Base-by-base conservation (phyloP, 1,140 invertebrate species). In the Scaptomyza montana region DNA sequence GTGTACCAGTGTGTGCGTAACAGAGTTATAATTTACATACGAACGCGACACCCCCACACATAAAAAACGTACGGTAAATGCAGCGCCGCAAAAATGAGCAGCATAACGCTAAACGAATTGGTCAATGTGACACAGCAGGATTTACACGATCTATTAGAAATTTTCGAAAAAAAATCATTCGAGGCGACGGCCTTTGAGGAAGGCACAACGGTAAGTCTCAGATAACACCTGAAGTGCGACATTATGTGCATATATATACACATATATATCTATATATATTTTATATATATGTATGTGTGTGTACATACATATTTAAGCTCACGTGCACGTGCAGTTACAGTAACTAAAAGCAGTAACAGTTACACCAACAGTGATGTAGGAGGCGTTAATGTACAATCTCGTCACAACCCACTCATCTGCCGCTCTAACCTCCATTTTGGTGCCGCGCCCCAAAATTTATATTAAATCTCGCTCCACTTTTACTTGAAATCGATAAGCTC, bases 101-200 rank as follows among this genome's bases (percentile, higher is more conserved):
- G 75, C 73, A 77, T 59, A 78, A 86, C 66, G 56, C 57, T 77
- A 80, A 85, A 85, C 80, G 78, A 85, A 64, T 67, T 85, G 74
- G 68, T 80, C 50, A 80, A 82, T 76, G 86, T 90, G 68, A 90
- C 86, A 61, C 89, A 90, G 75, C 72, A 89, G 89, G 82, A 90
- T 76, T 84, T 90, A 66, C 89, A 90, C 87, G 78, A 90, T 72
- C 78, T 90, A 77, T 81, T 90, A 76, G 89, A 90, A 79, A 77
- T 70, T 79, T 90, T 90, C 89, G 89, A 90, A 90, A 90, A 81
- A 90, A 90, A 90, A 72, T 77, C 89, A 56, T 90, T 90, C 84
- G 89, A 90, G 70, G 89, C 89, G 53, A 70, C 67, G 46, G 73
- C 80, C 74, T 90, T 89, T 90, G 89, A 90, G 74, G 80, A 90